These are phyloP conservation scores for Coecobrya sp. DNA, from an alignment of 2,888 invertebrate species.

Conservation along the genomic window DNA sequence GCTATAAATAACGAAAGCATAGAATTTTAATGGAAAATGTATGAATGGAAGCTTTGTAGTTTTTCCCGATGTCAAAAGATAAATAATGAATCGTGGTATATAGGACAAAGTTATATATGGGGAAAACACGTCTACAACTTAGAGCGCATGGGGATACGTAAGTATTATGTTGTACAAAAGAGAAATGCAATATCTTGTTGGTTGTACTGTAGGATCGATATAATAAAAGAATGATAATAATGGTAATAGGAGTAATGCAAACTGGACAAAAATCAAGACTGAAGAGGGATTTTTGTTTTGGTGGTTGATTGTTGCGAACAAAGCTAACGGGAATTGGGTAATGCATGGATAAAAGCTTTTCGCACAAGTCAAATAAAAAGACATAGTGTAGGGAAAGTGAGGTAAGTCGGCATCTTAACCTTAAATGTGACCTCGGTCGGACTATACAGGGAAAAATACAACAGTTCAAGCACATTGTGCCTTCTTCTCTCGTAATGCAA, in stretches of 20 bases:
- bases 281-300: background rate
- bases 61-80: too few relatives aligned
- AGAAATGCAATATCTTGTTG: too few relatives aligned
- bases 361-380: conserved; percentile 27
- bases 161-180: too few relatives aligned
- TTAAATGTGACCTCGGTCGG: conserved; percentile 40
- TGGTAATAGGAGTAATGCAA: background rate
- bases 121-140: too few relatives aligned
- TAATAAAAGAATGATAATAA: background rate
- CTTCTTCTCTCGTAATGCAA: conserved; percentile 16
- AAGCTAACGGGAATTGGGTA: conserved; percentile 1
- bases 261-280: background rate
- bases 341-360: conserved; percentile 33
- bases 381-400: background rate
- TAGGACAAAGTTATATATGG: too few relatives aligned
- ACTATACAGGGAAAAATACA: background rate
- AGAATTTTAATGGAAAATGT: too few relatives aligned
- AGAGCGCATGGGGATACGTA: too few relatives aligned
- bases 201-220: background rate
- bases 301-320: background rate
- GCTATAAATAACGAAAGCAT: too few relatives aligned
- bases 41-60: too few relatives aligned
- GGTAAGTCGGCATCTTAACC: conserved; percentile 34
- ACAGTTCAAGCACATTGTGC: background rate
- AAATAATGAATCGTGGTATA: too few relatives aligned